Evolutionary conservation across 1,140 invertebrate genomes (phyloP).

Genomic region (Drosophila pandora): DNA sequence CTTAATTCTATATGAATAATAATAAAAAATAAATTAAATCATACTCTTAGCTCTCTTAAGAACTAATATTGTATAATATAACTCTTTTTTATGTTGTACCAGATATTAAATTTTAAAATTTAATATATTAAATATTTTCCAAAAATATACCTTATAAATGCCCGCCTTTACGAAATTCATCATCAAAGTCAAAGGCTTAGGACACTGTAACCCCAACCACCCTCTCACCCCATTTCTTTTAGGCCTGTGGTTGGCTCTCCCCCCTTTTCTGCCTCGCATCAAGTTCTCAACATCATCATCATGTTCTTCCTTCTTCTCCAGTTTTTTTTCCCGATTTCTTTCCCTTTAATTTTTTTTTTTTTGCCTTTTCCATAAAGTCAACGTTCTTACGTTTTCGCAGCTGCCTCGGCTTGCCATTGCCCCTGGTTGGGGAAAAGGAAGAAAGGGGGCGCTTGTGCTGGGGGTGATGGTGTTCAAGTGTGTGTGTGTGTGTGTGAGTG

Average conservation of each 20-base stretch:
- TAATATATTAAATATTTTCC: no score
- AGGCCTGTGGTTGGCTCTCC: conserved; percentile 44
- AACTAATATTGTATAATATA: no score
- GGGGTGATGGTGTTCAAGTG: conserved; percentile 6
- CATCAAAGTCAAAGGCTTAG: conserved; percentile 26
- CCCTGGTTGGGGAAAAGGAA: not conserved
- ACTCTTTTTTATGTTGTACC: no score
- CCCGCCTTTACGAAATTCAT: not conserved
- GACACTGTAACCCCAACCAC: conserved; percentile 32
- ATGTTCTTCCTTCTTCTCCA: conserved; percentile 34
- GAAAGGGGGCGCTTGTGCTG: conserved; percentile 11
- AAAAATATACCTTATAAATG: no score
- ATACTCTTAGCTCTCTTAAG: no score
- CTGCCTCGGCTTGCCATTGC: conserved; percentile 58
- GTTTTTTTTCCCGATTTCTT: conserved; percentile 37
- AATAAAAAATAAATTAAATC: no score
- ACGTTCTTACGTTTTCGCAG: conserved; percentile 77
- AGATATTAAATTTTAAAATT: no score
- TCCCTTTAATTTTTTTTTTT: conserved; percentile 26
- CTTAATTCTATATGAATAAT: no score
- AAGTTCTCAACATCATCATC: conserved; percentile 60
- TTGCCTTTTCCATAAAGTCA: conserved; percentile 76
- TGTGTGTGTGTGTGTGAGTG: conserved; percentile 13
- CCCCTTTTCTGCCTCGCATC: conserved; percentile 42
- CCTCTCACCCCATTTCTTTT: conserved; percentile 17